Conservation (phyloP, 2,888 invertebrate species). For the Epsilonema sp. region DNA sequence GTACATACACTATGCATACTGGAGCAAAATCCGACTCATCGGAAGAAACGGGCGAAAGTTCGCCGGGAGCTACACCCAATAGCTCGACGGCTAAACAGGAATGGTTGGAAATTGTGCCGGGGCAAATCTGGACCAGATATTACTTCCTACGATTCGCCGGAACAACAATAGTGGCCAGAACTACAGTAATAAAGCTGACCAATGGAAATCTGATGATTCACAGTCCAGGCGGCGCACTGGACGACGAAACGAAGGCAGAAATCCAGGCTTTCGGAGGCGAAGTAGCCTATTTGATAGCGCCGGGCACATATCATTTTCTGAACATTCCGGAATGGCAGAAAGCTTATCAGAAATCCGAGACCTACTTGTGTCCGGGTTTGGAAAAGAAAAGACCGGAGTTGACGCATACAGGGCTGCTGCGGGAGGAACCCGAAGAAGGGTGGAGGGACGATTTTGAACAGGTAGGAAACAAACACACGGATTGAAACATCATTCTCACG, state of each 20-base stretch:
- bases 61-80: too few relatives aligned
- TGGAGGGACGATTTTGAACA: not conserved
- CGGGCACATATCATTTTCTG: not conserved
- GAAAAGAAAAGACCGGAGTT: not conserved
- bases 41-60: too few relatives aligned
- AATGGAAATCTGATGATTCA: not conserved
- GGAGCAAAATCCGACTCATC: too few relatives aligned
- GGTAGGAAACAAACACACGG: too few relatives aligned
- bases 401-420: not conserved
- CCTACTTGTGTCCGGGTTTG: not conserved
- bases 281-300: not conserved
- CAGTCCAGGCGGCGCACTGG: not conserved
- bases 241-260: not conserved
- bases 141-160: not conserved
- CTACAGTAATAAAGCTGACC: not conserved
- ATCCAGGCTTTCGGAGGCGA: not conserved
- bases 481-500: too few relatives aligned
- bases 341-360: not conserved
- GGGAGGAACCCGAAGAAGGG: not conserved
- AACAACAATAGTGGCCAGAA: not conserved
- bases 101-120: not conserved
- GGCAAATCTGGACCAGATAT: not conserved
- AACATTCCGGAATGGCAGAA: slow-evolving; percentile 39
- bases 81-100: too few relatives aligned
- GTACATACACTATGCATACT: too few relatives aligned